phyloP scores from a whole-genome alignment of 2,797 vertebrate genomes.

The Pogonophryne albipinna region DNA sequence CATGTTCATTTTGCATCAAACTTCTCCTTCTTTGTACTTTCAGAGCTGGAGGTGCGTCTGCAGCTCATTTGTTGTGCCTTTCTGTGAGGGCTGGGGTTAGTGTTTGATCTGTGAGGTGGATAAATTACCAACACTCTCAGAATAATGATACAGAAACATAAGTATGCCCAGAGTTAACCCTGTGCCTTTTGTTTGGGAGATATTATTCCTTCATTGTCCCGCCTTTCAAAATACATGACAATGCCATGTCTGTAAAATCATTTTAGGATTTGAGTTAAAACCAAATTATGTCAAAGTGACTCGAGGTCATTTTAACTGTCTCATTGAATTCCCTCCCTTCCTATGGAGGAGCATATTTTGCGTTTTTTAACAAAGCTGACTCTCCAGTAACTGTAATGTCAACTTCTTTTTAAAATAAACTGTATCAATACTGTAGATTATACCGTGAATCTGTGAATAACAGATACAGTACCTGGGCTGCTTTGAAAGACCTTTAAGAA shows the following conservation, averaged over 20 bases:
- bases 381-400: constrained; percentile 4
- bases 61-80: constrained; percentile 40
- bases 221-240: not conserved
- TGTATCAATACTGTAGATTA: not conserved
- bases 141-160: constrained; percentile 42
- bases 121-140: constrained; percentile 52
- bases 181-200: not conserved
- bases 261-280: constrained; percentile 11
- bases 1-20: constrained; percentile 56
- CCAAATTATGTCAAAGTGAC: constrained; percentile 10
- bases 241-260: not conserved
- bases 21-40: constrained; percentile 53
- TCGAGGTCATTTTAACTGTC: not conserved
- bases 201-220: not conserved
- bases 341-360: not conserved
- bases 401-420: not conserved
- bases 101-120: constrained; percentile 70
- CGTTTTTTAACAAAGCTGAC: not conserved
- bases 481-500: constrained; percentile 4
- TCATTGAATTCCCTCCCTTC: not conserved
- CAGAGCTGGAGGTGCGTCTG: constrained; percentile 44
- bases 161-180: constrained; percentile 31
- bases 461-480: not conserved
- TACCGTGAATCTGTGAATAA: not conserved
- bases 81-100: constrained; percentile 39